Evolutionary conservation across 2,797 vertebrate genomes (phyloP).

Genomic region (Acipenser oxyrinchus): DNA sequence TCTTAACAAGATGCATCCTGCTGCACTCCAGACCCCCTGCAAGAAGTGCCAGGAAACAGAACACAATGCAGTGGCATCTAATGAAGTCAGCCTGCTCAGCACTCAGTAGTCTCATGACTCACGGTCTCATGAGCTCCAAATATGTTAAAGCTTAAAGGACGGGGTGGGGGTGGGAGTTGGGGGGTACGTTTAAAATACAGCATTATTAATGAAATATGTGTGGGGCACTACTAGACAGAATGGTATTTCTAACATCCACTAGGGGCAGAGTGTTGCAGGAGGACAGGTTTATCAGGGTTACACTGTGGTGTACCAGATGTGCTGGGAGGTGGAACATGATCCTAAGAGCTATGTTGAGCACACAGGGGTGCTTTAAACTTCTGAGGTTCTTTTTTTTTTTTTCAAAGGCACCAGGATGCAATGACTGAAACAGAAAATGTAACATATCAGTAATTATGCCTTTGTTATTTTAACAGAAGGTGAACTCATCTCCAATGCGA

Average conservation of each 20-base stretch:
- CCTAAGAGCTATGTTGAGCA: too few relatives aligned
- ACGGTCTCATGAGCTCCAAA: conserved; percentile 42
- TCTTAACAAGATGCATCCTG: conserved; percentile 9
- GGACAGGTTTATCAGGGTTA: background rate
- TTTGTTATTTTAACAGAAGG: too few relatives aligned
- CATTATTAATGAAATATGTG: background rate
- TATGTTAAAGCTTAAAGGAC: conserved; percentile 39
- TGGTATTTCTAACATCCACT: background rate
- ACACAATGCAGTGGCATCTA: conserved; percentile 33
- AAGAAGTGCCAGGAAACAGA: conserved; percentile 18
- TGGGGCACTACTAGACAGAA: background rate
- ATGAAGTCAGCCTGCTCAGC: conserved; percentile 34
- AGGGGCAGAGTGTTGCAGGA: background rate
- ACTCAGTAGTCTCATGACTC: conserved; percentile 34
- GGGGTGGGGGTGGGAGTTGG: background rate
- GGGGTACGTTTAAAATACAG: background rate
- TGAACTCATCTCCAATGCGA: too few relatives aligned
- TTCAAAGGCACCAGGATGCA: too few relatives aligned
- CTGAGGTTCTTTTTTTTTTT: too few relatives aligned
- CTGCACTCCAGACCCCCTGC: conserved; percentile 2
- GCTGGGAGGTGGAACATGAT: too few relatives aligned
- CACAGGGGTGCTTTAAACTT: too few relatives aligned
- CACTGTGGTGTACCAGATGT: too few relatives aligned
- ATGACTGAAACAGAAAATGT: too few relatives aligned
- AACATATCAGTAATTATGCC: too few relatives aligned